Conservation (phyloP, 2,888 invertebrate species). For the Vandiemenella viatica region DNA sequence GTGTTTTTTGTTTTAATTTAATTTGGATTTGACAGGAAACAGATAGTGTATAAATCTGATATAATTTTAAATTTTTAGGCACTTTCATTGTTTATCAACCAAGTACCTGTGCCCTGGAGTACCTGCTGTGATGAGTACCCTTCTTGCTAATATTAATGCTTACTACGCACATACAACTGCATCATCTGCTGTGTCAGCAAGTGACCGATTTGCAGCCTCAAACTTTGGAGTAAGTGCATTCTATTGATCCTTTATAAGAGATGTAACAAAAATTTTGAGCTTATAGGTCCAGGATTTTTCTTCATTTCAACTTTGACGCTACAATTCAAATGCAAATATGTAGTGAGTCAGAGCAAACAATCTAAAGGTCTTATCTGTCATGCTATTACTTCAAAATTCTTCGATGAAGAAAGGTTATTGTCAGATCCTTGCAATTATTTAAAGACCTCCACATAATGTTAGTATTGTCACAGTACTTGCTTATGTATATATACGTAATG, state of each 20-base stretch:
- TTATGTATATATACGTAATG: too few species aligned
- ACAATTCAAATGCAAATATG: background rate
- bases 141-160: conserved; percentile 98
- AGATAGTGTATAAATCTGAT: too few species aligned
- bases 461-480: too few species aligned
- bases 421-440: too few species aligned
- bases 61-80: conserved; percentile 42
- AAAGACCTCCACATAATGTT: too few species aligned
- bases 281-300: background rate
- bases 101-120: conserved; percentile 98
- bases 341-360: too few species aligned
- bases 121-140: conserved; percentile 96
- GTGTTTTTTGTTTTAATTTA: too few species aligned
- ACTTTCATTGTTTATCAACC: conserved; percentile 98
- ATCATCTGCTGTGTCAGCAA: conserved; percentile 93
- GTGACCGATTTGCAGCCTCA: conserved; percentile 96
- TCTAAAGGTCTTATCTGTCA: too few species aligned
- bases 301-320: background rate
- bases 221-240: conserved; percentile 89
- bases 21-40: too few species aligned
- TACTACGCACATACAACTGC: conserved; percentile 98
- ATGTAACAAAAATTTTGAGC: background rate
- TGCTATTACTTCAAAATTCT: too few species aligned
- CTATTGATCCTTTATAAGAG: too few species aligned
- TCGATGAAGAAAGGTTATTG: too few species aligned